Base-by-base conservation (phyloP, 2,113 vertebrate species). In the Pterocles burchelli region DNA sequence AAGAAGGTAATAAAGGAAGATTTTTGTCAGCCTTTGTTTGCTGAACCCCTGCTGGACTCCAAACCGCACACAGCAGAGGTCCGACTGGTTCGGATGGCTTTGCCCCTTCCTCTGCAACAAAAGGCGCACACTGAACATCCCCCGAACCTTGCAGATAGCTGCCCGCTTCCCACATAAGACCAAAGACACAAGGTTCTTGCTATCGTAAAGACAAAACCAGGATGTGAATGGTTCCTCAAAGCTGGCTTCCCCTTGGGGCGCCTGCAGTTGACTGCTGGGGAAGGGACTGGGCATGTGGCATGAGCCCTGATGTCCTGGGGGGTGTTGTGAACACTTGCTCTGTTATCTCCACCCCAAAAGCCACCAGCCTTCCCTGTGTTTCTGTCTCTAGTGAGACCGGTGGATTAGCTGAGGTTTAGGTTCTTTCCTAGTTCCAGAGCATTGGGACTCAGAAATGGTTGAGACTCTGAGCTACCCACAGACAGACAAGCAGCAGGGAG, bases 21-120 rank as follows among this genome's bases (percentile, higher is more conserved):
- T 6, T 68, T 34, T n/a, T 43, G 25, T 17, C 36, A 33, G 0
- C 21, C 68, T 68, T 28, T 1, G 2, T 84, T 63, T 72, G 31
- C n/a, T 41, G 24, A 75, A 11, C 7, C 7, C 11, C 11, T 29
- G 2, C 57, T 58, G 0, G 0, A 36, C 13, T 8, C 46, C n/a
- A 29, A 28, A 33, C 22, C 49, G 38, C 66, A 18, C 3, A 1
- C 1, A 3, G 55, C 51, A 80, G 31, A 33, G n/a, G 11, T 55
- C 66, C 52, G 43, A 25, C 17, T 1, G 0, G 16, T 77, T 17
- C 45, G 21, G n/a, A 19, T 62, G 75, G n/a, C 38, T 75, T 63
- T 46, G 19, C 17, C 51, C 66, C n/a, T 34, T 57, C 33, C 68
- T 46, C 25, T 13, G 3, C 13, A 17, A 33, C n/a, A 24, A 24